These are phyloP conservation scores for Darevskia mixta DNA, from an alignment of 2,797 vertebrate genomes.

Conservation along the genomic window DNA sequence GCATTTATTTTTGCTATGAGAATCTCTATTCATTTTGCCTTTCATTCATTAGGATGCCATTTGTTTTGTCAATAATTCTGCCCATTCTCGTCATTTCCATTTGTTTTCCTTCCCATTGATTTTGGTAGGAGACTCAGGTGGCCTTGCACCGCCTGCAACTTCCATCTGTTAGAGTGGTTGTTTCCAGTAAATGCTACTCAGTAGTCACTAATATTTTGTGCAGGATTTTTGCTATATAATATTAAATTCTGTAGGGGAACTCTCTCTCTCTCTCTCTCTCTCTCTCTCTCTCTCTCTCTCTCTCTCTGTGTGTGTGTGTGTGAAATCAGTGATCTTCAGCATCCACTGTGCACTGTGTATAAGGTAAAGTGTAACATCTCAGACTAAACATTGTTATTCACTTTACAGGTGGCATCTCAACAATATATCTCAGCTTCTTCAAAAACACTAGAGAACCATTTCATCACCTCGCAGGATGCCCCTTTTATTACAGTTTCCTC, in stretches of 20 bases:
- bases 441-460: slow-evolving; percentile 9
- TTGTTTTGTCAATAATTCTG: neutral
- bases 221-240: neutral
- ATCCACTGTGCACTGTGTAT: neutral
- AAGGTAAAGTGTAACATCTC: neutral
- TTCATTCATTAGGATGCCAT: neutral
- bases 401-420: neutral
- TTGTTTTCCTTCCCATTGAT: neutral
- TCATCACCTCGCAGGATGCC: slow-evolving; percentile 1
- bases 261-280: no score
- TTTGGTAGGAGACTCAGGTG: neutral
- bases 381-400: slow-evolving; percentile 16
- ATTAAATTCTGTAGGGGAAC: neutral
- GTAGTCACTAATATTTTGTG: neutral
- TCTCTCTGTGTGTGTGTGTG: neutral
- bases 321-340: neutral
- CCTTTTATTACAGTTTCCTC: slow-evolving; percentile 29
- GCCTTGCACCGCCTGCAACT: neutral
- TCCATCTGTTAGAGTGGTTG: neutral
- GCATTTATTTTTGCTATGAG: neutral
- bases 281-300: no score
- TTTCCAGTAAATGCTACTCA: neutral
- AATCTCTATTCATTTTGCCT: neutral
- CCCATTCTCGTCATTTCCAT: neutral
- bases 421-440: neutral